Base-by-base conservation (phyloP, 2,888 invertebrate species). In the Pyrochroa serraticornis region DNA sequence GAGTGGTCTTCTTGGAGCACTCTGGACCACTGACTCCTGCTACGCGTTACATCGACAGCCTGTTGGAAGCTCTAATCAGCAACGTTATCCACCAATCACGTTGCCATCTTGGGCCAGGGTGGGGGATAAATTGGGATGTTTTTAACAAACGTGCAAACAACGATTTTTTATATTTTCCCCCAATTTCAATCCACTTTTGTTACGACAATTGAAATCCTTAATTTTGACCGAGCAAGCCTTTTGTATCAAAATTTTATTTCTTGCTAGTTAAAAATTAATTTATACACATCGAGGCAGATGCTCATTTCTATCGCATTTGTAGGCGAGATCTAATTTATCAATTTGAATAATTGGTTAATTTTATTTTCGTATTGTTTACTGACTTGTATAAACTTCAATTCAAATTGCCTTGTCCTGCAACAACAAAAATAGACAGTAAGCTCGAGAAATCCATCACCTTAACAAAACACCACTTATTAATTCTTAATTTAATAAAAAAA, bases 1-100 rank as follows among this genome's bases (percentile, higher is more conserved):
- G 60, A 60, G 60, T 56, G 56, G 52, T 60, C 60, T 60, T 60
- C 56, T 60, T 60, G 51, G 44, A 60, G 56, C 51, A 60, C 60
- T 60, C 56, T 60, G 60, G 60, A 60, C 60, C 60, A 60, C 60
- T 60, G 60, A 60, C 51, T 60, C 60, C 48, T 60, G 60, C 43
- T 56, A 56, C 52, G 60, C 60, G 60, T 56, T 60, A 56, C 47
- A 47, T 56, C 47, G 55, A 47, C 55, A 52, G 60, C 51, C 55
- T 56, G 60, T 50, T 60, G 56, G 55, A 60, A 56, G 60, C 60
- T 46, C 60, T 60, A 60, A 60, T 60, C 60, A 60, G 44, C 32
- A 43, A 34, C 56, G 56, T 60, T 56, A 56, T 56, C 52, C 55
- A 60, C 60, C 60, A 60, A 60, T 60, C 60, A 49, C 49, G 44